Conservation (phyloP, 1,140 invertebrate genomes). For the Hyles vespertilio region DNA sequence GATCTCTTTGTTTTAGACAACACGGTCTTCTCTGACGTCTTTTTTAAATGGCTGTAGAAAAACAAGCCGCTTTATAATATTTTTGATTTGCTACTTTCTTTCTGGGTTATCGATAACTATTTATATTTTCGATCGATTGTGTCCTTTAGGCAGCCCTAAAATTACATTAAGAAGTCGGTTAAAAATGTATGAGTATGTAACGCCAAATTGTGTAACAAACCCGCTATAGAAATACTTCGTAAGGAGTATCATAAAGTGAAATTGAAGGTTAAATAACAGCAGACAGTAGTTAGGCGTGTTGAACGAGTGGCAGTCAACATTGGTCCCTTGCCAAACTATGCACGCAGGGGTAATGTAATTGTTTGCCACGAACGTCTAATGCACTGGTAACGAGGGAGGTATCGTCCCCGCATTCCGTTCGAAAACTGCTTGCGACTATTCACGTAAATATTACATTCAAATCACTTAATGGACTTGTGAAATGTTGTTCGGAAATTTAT, state of each 20-base stretch:
- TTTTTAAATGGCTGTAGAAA: slow-evolving; percentile 11
- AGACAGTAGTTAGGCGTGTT: slow-evolving; percentile 49
- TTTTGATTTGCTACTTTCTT: too few relatives aligned
- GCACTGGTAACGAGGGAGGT: slow-evolving; percentile 47
- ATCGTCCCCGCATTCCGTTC: slow-evolving; percentile 24
- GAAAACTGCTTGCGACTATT: not conserved
- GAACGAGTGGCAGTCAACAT: slow-evolving; percentile 48
- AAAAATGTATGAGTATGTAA: too few relatives aligned
- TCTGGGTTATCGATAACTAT: not conserved
- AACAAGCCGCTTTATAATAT: too few relatives aligned
- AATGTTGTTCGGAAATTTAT: too few relatives aligned
- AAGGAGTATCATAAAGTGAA: slow-evolving; percentile 39
- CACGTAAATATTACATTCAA: slow-evolving; percentile 1
- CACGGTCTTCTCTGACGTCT: slow-evolving; percentile 23
- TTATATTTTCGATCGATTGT: too few relatives aligned
- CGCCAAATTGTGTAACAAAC: not conserved
- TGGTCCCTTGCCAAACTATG: slow-evolving; percentile 62
- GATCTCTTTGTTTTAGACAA: slow-evolving; percentile 57
- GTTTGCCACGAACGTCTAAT: slow-evolving; percentile 59
- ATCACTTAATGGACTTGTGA: not conserved
- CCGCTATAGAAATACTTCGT: slow-evolving; percentile 12
- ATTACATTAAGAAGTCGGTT: too few relatives aligned
- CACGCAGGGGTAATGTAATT: slow-evolving; percentile 59
- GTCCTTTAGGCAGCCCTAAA: too few relatives aligned
- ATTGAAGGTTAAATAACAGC: slow-evolving; percentile 49